phyloP scores from a whole-genome alignment of 1,140 invertebrate species.

The Spodoptera litura region DNA sequence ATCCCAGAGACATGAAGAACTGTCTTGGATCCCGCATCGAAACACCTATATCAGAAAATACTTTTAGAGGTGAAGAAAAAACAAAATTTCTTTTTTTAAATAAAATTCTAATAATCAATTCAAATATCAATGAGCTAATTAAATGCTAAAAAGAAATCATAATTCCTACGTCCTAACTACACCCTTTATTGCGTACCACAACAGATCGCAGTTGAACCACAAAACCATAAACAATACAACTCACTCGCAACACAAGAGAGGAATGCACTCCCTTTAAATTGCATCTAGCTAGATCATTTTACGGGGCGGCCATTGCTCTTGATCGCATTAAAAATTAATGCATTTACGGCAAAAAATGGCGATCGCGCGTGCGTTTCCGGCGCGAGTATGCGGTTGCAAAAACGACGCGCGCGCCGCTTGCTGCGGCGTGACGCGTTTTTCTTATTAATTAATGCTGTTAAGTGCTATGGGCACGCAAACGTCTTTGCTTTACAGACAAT shows the following conservation, averaged over 20 bases:
- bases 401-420: conserved; percentile 62
- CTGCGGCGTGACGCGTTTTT: conserved; percentile 75
- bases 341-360: conserved; percentile 62
- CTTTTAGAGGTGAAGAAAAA: too few species aligned
- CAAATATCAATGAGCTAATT: too few species aligned
- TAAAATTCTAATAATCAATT: background rate
- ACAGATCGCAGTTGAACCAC: background rate
- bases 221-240: background rate
- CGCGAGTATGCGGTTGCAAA: conserved; percentile 62
- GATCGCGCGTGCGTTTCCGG: conserved; percentile 70
- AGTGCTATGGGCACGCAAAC: conserved; percentile 59
- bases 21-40: too few species aligned
- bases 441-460: conserved; percentile 66
- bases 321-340: conserved; percentile 71
- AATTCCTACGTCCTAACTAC: background rate
- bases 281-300: conserved; percentile 38
- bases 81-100: too few species aligned
- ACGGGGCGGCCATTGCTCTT: conserved; percentile 68
- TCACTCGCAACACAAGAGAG: background rate
- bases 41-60: too few species aligned
- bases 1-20: too few species aligned
- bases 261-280: conserved; percentile 18
- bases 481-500: conserved; percentile 35
- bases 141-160: too few species aligned
- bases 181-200: background rate